phyloP scores from a whole-genome alignment of 1,140 invertebrate genomes.

The Lethrus apterus region DNA sequence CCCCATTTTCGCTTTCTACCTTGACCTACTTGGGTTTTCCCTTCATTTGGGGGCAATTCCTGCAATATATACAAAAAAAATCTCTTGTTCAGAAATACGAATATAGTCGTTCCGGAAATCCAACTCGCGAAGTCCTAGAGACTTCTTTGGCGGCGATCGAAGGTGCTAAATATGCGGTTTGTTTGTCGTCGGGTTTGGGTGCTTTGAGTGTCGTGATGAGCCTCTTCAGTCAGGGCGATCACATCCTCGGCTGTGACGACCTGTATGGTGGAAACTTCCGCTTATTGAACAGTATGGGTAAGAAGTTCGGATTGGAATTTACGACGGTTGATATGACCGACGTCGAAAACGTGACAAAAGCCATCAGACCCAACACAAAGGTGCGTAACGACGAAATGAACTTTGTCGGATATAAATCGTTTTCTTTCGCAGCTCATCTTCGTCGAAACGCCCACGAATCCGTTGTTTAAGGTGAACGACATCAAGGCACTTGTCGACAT shows the following conservation, averaged over 20 bases:
- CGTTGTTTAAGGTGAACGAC: slow-evolving; percentile 84
- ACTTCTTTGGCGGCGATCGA: slow-evolving; percentile 86
- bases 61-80: too few relatives aligned
- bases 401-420: too few relatives aligned
- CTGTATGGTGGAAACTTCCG: slow-evolving; percentile 90
- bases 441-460: slow-evolving; percentile 98
- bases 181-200: slow-evolving; percentile 87
- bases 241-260: slow-evolving; percentile 87
- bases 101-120: slow-evolving; percentile 92
- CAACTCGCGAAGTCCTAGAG: slow-evolving; percentile 84
- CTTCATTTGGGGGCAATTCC: too few relatives aligned
- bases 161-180: slow-evolving; percentile 76
- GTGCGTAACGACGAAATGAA: too few relatives aligned
- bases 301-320: slow-evolving; percentile 62
- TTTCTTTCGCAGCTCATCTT: slow-evolving; percentile 69
- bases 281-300: slow-evolving; percentile 52
- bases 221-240: slow-evolving; percentile 78
- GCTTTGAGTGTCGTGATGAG: slow-evolving; percentile 69
- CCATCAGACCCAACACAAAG: slow-evolving; percentile 79
- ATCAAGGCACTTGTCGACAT: slow-evolving; percentile 67
- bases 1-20: too few relatives aligned
- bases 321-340: slow-evolving; percentile 80
- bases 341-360: slow-evolving; percentile 55
- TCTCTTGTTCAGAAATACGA: slow-evolving; percentile 92
- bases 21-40: too few relatives aligned